Evolutionary conservation across 2,113 vertebrate species (phyloP).

Genomic region (Ailuropoda melanoleuca): DNA sequence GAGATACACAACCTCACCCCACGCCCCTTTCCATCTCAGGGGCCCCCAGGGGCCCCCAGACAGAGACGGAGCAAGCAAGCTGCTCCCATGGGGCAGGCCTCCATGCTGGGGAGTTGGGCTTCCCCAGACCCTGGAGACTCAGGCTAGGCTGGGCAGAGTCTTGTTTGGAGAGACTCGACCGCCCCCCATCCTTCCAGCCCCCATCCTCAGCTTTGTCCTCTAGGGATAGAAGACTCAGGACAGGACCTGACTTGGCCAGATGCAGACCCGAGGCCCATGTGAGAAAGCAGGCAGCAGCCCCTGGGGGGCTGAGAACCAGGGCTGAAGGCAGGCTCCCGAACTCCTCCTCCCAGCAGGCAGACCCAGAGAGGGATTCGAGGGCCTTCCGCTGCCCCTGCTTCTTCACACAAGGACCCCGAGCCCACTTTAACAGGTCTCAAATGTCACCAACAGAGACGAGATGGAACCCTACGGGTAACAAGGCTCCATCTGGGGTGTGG

Average conservation of each 20-base stretch:
- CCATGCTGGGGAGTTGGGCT: not conserved
- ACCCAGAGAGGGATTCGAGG: not conserved
- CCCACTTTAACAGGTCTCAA: not conserved
- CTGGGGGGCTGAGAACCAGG: not conserved
- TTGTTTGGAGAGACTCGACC: not conserved
- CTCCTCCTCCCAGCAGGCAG: not conserved
- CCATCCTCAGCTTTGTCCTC: not conserved
- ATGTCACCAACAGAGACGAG: not conserved
- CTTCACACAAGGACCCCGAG: not conserved
- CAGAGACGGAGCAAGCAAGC: not conserved
- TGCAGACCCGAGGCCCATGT: not conserved
- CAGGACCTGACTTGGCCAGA: not conserved
- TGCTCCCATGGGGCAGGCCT: not conserved
- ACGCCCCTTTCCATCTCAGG: not conserved
- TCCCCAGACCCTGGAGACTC: not conserved
- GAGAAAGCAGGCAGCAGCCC: not conserved
- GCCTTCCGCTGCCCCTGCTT: not conserved
- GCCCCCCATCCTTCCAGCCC: not conserved
- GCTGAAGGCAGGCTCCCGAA: not conserved
- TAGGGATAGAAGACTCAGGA: not conserved
- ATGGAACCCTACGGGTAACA: not conserved
- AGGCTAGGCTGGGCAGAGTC: not conserved
- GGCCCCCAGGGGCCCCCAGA: not conserved
- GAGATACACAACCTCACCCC: fast-evolving
- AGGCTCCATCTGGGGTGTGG: not conserved